phyloP scores from a whole-genome alignment of 2,113 vertebrate genomes.

The Perca fluviatilis region DNA sequence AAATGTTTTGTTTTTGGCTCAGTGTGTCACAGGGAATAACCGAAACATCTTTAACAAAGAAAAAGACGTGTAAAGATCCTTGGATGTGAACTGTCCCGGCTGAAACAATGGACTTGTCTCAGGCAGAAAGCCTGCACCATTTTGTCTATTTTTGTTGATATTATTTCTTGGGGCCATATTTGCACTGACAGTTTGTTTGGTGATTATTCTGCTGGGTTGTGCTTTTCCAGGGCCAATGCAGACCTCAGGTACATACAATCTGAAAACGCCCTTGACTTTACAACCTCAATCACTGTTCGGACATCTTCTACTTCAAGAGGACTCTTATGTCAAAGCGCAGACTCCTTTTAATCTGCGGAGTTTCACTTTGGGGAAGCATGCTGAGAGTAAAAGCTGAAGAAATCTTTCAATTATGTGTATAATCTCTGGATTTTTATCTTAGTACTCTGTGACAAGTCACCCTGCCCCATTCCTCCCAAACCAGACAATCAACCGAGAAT shows the following conservation, averaged over 20 bases:
- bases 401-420: constrained; percentile 41
- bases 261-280: constrained; percentile 67
- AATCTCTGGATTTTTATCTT: constrained; percentile 57
- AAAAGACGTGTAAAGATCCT: not conserved
- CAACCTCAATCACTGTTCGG: constrained; percentile 61
- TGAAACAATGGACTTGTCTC: constrained; percentile 45
- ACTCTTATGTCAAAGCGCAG: constrained; percentile 23
- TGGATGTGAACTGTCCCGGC: constrained; percentile 41
- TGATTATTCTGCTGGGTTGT: constrained; percentile 67
- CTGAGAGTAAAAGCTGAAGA: constrained; percentile 33
- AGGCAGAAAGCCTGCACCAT: constrained; percentile 11
- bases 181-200: constrained; percentile 74
- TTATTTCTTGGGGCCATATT: constrained; percentile 74
- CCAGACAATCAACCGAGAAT: constrained; percentile 79
- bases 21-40: constrained; percentile 19
- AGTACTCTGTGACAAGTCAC: constrained; percentile 56
- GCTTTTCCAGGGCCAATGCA: constrained; percentile 72
- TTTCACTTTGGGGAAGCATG: constrained; percentile 45
- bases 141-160: constrained; percentile 44
- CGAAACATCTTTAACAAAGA: not conserved
- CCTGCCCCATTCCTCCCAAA: constrained; percentile 51
- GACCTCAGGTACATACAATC: constrained; percentile 78
- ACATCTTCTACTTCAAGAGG: constrained; percentile 28
- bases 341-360: constrained; percentile 11
- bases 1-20: constrained; percentile 24